Percentiles rank a stretch among this genome's conserved stretches.
Evolutionary conservation across 2,888 invertebrate species (phyloP).

Genomic region (Alentia gelatinosa): DNA sequence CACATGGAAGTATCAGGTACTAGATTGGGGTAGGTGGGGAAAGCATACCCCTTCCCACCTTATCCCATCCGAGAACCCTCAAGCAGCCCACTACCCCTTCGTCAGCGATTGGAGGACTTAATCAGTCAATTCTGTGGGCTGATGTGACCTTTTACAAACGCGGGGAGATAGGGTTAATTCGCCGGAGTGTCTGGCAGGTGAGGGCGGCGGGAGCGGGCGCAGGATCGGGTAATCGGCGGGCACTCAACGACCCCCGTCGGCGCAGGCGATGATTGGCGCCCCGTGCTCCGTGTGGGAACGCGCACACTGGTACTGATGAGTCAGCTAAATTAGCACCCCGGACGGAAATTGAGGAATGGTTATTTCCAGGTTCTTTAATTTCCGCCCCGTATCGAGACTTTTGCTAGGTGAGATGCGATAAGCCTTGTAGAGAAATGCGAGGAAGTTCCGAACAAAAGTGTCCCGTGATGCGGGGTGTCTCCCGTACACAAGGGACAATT

Average conservation of each 20-base stretch:
- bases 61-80: too few relatives aligned
- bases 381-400: background rate
- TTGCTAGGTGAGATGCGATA: too few relatives aligned
- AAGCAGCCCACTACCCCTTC: too few relatives aligned
- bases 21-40: too few relatives aligned
- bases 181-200: background rate
- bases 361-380: background rate
- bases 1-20: constrained; percentile 10
- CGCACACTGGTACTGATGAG: background rate
- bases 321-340: background rate
- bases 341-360: background rate
- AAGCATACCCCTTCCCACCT: background rate
- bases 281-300: background rate
- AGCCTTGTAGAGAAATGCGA: too few relatives aligned
- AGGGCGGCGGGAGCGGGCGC: background rate
- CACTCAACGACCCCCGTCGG: background rate
- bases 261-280: background rate
- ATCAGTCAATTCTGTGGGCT: background rate
- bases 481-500: too few relatives aligned
- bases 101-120: background rate
- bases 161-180: background rate
- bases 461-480: too few relatives aligned
- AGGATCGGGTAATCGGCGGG: background rate
- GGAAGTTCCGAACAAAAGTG: too few relatives aligned
- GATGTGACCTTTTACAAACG: background rate